These are phyloP conservation scores for Protomyctophum bolini DNA, from an alignment of 2,113 vertebrate genomes.

Conservation along the genomic window DNA sequence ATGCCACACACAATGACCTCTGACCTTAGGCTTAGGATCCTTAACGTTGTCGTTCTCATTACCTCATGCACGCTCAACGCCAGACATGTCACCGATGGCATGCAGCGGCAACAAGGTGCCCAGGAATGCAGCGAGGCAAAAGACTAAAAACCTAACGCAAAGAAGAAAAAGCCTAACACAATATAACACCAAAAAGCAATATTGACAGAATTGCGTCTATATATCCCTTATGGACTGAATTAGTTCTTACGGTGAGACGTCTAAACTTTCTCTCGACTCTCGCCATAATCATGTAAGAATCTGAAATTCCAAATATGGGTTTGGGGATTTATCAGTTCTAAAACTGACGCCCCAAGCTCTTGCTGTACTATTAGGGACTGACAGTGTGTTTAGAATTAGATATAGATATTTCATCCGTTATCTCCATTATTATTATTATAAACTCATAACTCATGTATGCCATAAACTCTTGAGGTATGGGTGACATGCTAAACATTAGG, in stretches of 20 bases:
- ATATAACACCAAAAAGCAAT: constrained; percentile 11
- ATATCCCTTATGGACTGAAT: not conserved
- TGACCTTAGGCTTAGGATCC: constrained; percentile 68
- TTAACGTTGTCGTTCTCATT: constrained; percentile 65
- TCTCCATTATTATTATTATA: too few relatives aligned
- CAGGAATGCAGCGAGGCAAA: constrained; percentile 59
- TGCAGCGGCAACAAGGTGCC: constrained; percentile 43
- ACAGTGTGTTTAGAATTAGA: too few relatives aligned
- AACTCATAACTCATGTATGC: too few relatives aligned
- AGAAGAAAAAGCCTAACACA: constrained; percentile 54
- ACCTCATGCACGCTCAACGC: constrained; percentile 80
- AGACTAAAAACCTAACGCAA: not conserved
- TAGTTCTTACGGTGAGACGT: too few relatives aligned
- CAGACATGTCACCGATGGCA: constrained; percentile 66
- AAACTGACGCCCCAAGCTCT: too few relatives aligned
- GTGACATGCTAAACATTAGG: not conserved
- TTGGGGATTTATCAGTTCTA: too few relatives aligned
- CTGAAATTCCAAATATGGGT: too few relatives aligned
- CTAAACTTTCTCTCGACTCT: too few relatives aligned
- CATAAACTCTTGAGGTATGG: too few relatives aligned
- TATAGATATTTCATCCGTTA: too few relatives aligned
- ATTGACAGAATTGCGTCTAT: not conserved
- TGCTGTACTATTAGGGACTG: too few relatives aligned
- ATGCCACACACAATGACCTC: constrained; percentile 67
- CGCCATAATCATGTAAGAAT: too few relatives aligned